Conservation (phyloP, 1,140 invertebrate genomes). For the Cherax quadricarinatus region DNA sequence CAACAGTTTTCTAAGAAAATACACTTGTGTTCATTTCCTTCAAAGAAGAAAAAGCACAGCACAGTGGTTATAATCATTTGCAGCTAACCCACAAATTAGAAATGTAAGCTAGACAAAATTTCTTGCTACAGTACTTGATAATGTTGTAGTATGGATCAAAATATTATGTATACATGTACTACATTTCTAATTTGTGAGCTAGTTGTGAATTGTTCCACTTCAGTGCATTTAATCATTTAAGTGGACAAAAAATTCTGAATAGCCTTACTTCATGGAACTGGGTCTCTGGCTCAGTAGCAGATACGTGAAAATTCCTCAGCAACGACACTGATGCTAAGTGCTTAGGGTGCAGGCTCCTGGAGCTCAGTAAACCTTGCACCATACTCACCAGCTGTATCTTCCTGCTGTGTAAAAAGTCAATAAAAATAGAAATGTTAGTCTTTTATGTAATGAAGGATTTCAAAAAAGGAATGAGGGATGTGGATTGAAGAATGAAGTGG, state of each 20-base stretch:
- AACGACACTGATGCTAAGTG: background rate
- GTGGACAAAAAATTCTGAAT: background rate
- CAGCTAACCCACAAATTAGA: no score
- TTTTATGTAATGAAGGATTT: no score
- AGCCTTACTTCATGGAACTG: background rate
- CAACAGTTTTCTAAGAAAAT: no score
- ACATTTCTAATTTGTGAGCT: background rate
- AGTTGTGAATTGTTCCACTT: background rate
- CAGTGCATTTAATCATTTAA: background rate
- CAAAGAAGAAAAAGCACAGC: no score
- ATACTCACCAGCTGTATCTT: background rate
- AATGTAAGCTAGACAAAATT: no score
- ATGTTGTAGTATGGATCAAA: no score
- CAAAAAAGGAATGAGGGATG: no score
- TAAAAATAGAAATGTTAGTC: background rate
- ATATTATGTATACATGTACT: background rate
- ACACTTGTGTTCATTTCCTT: no score
- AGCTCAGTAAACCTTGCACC: background rate
- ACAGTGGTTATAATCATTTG: no score
- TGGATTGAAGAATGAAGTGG: no score
- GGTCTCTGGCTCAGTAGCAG: background rate
- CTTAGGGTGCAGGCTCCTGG: background rate
- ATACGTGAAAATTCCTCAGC: background rate
- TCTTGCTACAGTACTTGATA: no score
- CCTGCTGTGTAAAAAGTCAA: background rate